Evolutionary conservation across 2,888 invertebrate species (phyloP), one percentile per base, ranked within the genome.

Genomic region (Torymus tubicola): DNA sequence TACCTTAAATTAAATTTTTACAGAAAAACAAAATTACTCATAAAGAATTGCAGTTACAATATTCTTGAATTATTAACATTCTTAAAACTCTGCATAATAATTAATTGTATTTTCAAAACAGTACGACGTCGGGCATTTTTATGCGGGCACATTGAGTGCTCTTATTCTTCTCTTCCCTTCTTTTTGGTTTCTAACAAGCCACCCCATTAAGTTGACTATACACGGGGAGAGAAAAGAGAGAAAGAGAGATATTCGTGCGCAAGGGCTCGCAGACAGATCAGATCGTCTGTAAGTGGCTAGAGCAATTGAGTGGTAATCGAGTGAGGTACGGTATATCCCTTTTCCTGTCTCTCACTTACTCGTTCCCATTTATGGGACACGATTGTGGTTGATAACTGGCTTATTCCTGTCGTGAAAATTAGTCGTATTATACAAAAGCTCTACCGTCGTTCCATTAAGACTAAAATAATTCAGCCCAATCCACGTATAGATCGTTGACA

Each of bases 101-200:
- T 74, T 87, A 88, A 88, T 88, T 88, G 75, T 88, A 84, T 89
- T 89, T 87, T 76, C 85, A 87, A 88, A 88, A 88, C 85, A 88
- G 74, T 52, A n/a, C 16, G 13, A 2, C 61, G 0, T 16, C 14
- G 16, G 16, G 14, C 57, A 13, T 13, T 2, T 16, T 18, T 31
- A 79, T 79, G 79, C 78, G 78, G 78, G 78, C 21, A 65, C 2
- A 13, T 21, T 21, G n/a, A 52, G 8, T 24, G 18, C 42, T 3
- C 64, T n/a, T 13, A 24, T 61, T 60, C 71, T 10, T 42, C 65
- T 55, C 64, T 57, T 69, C 67, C 52, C 18, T 58, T 52, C 24
- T 42, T 60, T 24, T 18, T 21, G 55, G n/a, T 70, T 77, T 50
- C n/a, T 63, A 78, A 73, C 67, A 16, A 68, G 57, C 52, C 8